phyloP scores from a whole-genome alignment of 92 coral and sea anemone genomes.

The Porites evermanni region DNA sequence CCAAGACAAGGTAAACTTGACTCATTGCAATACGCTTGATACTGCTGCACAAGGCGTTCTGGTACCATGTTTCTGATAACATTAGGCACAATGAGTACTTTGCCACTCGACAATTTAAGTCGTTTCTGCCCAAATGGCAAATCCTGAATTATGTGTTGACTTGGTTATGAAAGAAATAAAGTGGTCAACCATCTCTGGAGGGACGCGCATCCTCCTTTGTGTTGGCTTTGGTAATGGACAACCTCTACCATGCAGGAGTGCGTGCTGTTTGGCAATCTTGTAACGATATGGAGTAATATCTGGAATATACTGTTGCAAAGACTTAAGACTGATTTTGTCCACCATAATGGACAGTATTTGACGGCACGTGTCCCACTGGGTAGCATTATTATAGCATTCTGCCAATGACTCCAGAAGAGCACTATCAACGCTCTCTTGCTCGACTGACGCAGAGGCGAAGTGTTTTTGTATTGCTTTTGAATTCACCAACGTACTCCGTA shows the following conservation, averaged over 20 bases:
- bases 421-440: no score
- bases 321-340: slow-evolving; percentile 3
- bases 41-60: slow-evolving; percentile 34
- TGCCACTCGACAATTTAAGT: slow-evolving; percentile 43
- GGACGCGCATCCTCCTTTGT: slow-evolving; percentile 10
- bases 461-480: no score
- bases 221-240: neutral
- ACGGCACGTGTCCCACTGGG: slow-evolving; percentile 20
- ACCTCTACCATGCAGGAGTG: slow-evolving; percentile 14
- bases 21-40: slow-evolving; percentile 36
- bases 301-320: slow-evolving; percentile 16
- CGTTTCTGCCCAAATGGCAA: slow-evolving; percentile 53
- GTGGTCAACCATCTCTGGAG: neutral
- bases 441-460: no score
- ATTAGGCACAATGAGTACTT: slow-evolving; percentile 46
- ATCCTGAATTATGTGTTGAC: slow-evolving; percentile 14
- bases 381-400: neutral
- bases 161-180: slow-evolving; percentile 11
- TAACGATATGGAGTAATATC: slow-evolving; percentile 9
- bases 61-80: slow-evolving; percentile 51
- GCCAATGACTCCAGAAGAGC: neutral
- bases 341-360: slow-evolving; percentile 26
- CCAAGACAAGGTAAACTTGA: neutral
- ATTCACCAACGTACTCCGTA: no score
- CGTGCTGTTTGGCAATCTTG: slow-evolving; percentile 28